These are phyloP conservation scores for Drosophila elegans DNA, from an alignment of 1,140 invertebrate genomes.

Conservation along the genomic window DNA sequence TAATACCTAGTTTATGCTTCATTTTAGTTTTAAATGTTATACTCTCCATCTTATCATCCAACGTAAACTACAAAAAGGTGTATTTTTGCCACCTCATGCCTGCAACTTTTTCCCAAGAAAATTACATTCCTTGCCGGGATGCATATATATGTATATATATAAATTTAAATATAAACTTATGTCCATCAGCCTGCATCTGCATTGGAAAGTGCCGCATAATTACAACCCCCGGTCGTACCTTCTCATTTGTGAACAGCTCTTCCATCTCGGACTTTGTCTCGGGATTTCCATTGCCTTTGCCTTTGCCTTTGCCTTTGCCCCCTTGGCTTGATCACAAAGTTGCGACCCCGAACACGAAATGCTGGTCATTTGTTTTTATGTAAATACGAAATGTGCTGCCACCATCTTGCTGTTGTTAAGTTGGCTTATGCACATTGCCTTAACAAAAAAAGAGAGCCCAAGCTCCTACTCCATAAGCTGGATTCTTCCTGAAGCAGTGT, in stretches of 20 bases:
- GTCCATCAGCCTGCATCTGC: slow-evolving; percentile 39
- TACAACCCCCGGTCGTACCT: slow-evolving; percentile 64
- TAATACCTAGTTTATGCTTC: not conserved
- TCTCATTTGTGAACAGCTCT: slow-evolving; percentile 50
- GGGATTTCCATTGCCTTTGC: slow-evolving; percentile 4
- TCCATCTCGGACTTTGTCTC: slow-evolving; percentile 26
- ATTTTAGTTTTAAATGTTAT: not conserved
- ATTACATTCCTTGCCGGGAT: slow-evolving; percentile 43
- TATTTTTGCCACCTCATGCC: slow-evolving; percentile 65
- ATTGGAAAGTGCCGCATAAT: slow-evolving; percentile 60
- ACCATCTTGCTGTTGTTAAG: slow-evolving; percentile 45
- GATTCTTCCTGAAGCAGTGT: slow-evolving; percentile 25
- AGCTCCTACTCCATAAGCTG: slow-evolving; percentile 8
- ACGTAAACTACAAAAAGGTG: slow-evolving; percentile 4
- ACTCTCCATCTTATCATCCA: slow-evolving; percentile 22
- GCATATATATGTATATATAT: not conserved
- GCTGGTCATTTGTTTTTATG: slow-evolving; percentile 83
- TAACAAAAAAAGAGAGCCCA: too few species aligned
- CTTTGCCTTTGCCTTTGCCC: not conserved
- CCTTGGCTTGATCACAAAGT: slow-evolving; percentile 22
- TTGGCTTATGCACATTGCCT: slow-evolving; percentile 58
- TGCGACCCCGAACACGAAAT: slow-evolving; percentile 59
- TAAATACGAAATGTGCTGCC: slow-evolving; percentile 72
- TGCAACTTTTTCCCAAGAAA: slow-evolving; percentile 58
- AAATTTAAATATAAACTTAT: not conserved